Evolutionary conservation across 2,888 invertebrate genomes (phyloP), one percentile per base, ranked within the genome.

Genomic region (Microdon myrmicae): DNA sequence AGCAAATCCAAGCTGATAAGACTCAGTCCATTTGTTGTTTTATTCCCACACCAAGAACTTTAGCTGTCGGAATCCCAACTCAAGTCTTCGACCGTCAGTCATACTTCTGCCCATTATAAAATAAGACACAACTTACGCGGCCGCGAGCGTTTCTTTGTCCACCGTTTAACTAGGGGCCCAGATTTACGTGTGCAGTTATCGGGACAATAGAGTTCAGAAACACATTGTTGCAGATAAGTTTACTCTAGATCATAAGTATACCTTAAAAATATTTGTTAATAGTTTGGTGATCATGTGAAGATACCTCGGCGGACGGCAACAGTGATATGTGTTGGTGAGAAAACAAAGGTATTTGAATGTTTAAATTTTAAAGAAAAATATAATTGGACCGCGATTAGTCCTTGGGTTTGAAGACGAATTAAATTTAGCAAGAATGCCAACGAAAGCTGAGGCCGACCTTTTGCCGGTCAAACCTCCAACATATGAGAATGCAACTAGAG

Each of bases 1-100:
- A 29, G 41, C 55, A 44, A 56, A 64, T 41, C 34, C 28, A 35
- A 47, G 43, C 38, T 64, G 64, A 64, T 64, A 64, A 64, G 55
- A 20, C 7, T 26, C 12, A 6, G 16, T 8, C 17, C 34, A 23
- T 9, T 41, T 5, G 49, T 32, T 39, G 10, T 31, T 14, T 29
- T 49, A 61, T 49, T 35, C 45, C 29, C 19, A 47, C 17, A 31
- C 31, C 16, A 39, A 38, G 22, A 20, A 51, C 44, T 43, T 49
- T 28, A 56, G 64, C 51, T 58, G 51, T 64, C 58, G 51, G 51
- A 51, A 58, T 64, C 53, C 51, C 43, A 43, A 37, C 23, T 31
- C 41, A 26, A 19, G 51, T 38, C 43, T 41, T 31, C 37, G 25
- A 51, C 34, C 43, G 56, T 43, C 58, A 64, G 64, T 64, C 38